These are phyloP conservation scores for Pteromalus puparum DNA, from an alignment of 1,140 invertebrate genomes.

Conservation along the genomic window DNA sequence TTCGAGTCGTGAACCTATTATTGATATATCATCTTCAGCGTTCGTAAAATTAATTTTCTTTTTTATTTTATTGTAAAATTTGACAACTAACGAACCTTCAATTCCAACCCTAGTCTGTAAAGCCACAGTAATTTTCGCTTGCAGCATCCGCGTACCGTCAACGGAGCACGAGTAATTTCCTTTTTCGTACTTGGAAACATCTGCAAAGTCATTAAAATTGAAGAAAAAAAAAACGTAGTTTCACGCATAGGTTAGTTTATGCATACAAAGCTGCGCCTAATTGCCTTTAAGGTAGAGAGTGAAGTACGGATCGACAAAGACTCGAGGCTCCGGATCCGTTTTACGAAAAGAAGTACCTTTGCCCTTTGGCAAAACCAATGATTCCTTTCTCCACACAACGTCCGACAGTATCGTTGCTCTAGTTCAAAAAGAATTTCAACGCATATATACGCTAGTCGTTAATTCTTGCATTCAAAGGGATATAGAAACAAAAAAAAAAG, in stretches of 20 bases:
- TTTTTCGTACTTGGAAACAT: slow-evolving; percentile 74
- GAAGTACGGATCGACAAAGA: slow-evolving; percentile 76
- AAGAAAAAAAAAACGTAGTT: too few relatives aligned
- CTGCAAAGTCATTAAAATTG: slow-evolving; percentile 54
- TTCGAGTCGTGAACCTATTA: slow-evolving; percentile 5
- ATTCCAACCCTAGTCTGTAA: slow-evolving; percentile 70
- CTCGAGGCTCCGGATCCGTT: slow-evolving; percentile 69
- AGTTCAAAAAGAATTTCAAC: slow-evolving; percentile 10
- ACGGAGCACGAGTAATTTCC: slow-evolving; percentile 78
- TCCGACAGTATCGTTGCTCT: slow-evolving; percentile 70
- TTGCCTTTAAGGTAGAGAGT: slow-evolving; percentile 76
- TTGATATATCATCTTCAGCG: neutral
- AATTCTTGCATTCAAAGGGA: neutral
- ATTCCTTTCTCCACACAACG: slow-evolving; percentile 75
- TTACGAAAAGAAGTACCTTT: slow-evolving; percentile 68
- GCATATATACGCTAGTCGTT: neutral
- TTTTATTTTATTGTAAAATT: too few relatives aligned
- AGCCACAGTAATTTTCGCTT: slow-evolving; percentile 72
- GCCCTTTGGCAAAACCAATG: slow-evolving; percentile 68
- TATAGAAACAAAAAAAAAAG: slow-evolving; percentile 14
- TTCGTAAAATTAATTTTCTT: neutral
- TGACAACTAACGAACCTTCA: slow-evolving; percentile 63
- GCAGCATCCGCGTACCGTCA: slow-evolving; percentile 74
- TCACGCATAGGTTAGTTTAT: too few relatives aligned
- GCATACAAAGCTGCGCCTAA: too few relatives aligned